Conservation (phyloP, 2,888 invertebrate genomes). For the Cephus nigrinus region DNA sequence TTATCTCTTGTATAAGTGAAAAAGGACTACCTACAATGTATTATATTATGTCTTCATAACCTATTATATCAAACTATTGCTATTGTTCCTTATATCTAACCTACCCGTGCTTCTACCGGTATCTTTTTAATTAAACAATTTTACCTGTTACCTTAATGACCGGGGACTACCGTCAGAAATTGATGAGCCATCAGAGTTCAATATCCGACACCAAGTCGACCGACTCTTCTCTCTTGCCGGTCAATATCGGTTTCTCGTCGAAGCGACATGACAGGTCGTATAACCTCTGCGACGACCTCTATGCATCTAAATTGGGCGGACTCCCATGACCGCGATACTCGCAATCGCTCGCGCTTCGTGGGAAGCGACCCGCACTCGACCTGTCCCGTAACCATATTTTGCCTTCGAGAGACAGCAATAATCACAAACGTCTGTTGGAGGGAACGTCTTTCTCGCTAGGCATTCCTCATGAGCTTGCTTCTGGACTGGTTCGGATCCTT, state of each 20-base stretch:
- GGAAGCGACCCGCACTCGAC: conserved; percentile 31
- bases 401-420: not conserved
- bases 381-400: conserved; percentile 14
- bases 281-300: conserved; percentile 41
- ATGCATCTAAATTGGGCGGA: conserved; percentile 45
- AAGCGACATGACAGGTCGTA: conserved; percentile 43
- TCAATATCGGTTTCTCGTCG: conserved; percentile 6
- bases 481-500: not conserved
- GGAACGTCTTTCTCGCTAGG: not conserved
- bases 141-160: not conserved
- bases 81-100: not conserved
- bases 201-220: not conserved
- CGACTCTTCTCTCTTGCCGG: not conserved
- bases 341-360: conserved; percentile 41
- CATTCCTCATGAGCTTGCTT: not conserved
- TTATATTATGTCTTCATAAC: not conserved
- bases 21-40: not conserved
- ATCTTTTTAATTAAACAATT: not conserved
- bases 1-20: not conserved
- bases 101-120: not conserved
- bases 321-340: conserved; percentile 18
- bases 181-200: not conserved
- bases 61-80: not conserved
- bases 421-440: not conserved
- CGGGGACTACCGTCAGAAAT: not conserved